These are phyloP conservation scores for Irena cyanogastra DNA, from an alignment of 2,113 vertebrate genomes.

Conservation along the genomic window DNA sequence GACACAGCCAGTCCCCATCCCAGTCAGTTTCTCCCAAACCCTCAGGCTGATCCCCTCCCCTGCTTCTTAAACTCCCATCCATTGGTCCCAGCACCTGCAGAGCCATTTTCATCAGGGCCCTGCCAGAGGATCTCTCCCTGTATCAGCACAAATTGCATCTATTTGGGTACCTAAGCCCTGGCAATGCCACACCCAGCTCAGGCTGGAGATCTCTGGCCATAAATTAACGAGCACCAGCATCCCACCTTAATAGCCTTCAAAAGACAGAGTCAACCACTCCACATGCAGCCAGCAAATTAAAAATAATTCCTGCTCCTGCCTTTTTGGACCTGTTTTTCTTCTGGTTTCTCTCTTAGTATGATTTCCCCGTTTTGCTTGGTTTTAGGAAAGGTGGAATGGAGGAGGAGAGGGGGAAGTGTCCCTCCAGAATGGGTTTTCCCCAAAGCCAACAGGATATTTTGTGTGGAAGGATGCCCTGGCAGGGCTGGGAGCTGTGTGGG, in stretches of 20 bases:
- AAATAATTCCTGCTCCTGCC: neutral
- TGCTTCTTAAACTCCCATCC: neutral
- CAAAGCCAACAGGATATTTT: neutral
- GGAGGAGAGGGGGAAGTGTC: neutral
- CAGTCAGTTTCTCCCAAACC: accelerated
- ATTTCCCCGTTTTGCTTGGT: neutral
- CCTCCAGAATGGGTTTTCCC: neutral
- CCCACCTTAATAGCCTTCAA: neutral
- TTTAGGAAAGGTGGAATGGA: neutral
- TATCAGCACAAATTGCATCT: neutral
- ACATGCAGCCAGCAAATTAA: neutral
- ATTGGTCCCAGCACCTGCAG: neutral
- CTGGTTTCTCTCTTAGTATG: neutral
- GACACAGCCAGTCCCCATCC: neutral
- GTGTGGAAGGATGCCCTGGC: neutral
- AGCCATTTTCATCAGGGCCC: accelerated
- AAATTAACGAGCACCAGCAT: neutral
- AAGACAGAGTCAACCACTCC: neutral
- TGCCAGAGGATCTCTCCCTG: neutral
- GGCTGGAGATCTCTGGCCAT: neutral
- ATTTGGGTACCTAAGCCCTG: neutral
- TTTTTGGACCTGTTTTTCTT: neutral
- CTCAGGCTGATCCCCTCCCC: neutral
- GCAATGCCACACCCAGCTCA: accelerated
- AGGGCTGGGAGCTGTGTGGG: neutral